Conservation (phyloP, 2,113 vertebrate species). For the Phyllopteryx taeniolatus region DNA sequence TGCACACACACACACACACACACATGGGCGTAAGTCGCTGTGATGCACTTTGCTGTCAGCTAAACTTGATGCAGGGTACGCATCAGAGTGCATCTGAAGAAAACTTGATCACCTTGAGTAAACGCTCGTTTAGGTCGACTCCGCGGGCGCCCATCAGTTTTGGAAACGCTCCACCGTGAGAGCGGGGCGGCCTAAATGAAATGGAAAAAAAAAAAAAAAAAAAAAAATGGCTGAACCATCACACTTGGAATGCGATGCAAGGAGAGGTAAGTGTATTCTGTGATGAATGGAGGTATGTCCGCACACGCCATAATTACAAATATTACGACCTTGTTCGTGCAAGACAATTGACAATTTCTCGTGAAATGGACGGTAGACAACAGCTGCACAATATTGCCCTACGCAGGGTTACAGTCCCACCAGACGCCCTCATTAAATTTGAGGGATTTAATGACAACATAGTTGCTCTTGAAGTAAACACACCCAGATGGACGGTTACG, state of each 20-base stretch:
- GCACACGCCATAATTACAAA: neutral
- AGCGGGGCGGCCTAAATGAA: conserved; percentile 24
- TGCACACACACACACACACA: conserved; percentile 14
- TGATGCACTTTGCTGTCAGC: conserved; percentile 31
- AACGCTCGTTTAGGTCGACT: conserved; percentile 19
- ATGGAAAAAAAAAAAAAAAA: conserved; percentile 26
- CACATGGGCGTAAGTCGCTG: conserved; percentile 28
- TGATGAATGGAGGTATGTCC: neutral
- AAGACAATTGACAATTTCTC: no score
- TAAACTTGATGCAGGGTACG: conserved; percentile 25
- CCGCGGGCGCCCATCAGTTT: conserved; percentile 15
- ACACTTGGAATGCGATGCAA: neutral
- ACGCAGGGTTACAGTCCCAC: neutral
- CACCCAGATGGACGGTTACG: neutral
- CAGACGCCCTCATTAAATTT: conserved; percentile 5
- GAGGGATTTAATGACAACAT: neutral
- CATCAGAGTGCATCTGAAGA: conserved; percentile 31
- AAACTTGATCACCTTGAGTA: conserved; percentile 42
- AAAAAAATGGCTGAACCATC: neutral
- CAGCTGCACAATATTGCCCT: neutral
- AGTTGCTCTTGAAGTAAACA: neutral
- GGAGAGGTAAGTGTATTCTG: neutral
- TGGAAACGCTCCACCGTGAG: conserved; percentile 17
- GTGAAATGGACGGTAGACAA: neutral
- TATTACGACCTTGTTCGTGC: neutral